These are phyloP conservation scores for Apamea sordens DNA, from an alignment of 2,888 invertebrate species.

Conservation along the genomic window DNA sequence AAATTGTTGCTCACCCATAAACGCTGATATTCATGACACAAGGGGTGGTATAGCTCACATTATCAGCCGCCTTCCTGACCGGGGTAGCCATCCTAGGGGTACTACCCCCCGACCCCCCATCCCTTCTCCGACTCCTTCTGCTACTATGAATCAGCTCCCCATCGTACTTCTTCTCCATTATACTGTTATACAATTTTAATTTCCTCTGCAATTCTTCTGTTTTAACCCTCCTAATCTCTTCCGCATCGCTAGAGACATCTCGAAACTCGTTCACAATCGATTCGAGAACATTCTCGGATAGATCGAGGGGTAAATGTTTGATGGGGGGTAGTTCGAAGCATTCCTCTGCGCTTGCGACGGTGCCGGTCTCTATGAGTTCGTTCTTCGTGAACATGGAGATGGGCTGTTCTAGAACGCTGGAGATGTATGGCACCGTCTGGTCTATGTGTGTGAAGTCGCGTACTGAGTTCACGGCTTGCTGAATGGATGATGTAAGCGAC, in stretches of 20 bases:
- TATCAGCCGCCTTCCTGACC: slow-evolving; percentile 69
- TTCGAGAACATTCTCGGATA: slow-evolving; percentile 84
- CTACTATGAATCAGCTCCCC: slow-evolving; percentile 92
- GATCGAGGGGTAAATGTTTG: slow-evolving; percentile 86
- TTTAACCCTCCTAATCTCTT: slow-evolving; percentile 78
- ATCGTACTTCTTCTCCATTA: slow-evolving; percentile 93
- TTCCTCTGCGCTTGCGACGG: slow-evolving; percentile 92
- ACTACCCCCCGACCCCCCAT: slow-evolving; percentile 75
- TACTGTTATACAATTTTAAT: slow-evolving; percentile 92
- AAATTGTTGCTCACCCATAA: slow-evolving; percentile 71
- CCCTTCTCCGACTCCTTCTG: slow-evolving; percentile 81
- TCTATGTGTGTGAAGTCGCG: slow-evolving; percentile 83
- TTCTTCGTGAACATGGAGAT: slow-evolving; percentile 81
- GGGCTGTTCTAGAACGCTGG: slow-evolving; percentile 84
- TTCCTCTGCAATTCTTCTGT: slow-evolving; percentile 86
- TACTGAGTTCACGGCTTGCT: slow-evolving; percentile 86
- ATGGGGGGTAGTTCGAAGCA: slow-evolving; percentile 93
- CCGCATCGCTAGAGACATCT: slow-evolving; percentile 81
- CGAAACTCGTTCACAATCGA: slow-evolving; percentile 86
- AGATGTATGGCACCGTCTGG: slow-evolving; percentile 84
- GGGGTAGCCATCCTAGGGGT: slow-evolving; percentile 79
- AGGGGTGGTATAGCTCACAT: slow-evolving; percentile 79
- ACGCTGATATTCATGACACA: slow-evolving; percentile 82
- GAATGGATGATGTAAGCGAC: slow-evolving; percentile 84
- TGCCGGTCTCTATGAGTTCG: slow-evolving; percentile 78